Base-by-base conservation (phyloP, 2,113 vertebrate species). In the Hemiprocne comata region DNA sequence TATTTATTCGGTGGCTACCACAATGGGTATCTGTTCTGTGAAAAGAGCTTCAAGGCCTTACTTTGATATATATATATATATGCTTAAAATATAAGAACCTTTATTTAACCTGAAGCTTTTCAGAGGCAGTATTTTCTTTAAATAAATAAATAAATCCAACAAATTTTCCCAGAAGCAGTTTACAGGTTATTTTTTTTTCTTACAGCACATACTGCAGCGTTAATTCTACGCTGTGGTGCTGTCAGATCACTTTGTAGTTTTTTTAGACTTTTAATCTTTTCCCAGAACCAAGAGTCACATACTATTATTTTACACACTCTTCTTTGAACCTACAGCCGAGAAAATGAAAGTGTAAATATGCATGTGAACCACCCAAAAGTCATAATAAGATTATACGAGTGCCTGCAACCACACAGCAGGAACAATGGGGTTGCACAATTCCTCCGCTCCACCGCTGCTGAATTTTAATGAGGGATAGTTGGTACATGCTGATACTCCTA, bases 391-490 rank as follows among this genome's bases (percentile, higher is more conserved):
- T 93, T 95, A 89, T 84, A 26, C 23, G 74, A 93, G 54, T 38
- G 79, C 88, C 72, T 96, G 88, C 72, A 96, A 95, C 94, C 89
- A 94, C 71, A 60, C 71, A 57, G 89, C 71, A 79, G 89, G 67
- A 96, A 96, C 94, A 96, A 91, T 92, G 48, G 93, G 74, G 48
- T 89, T 97, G 61, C 85, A 77, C 66, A 94, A 84, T 76, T 89
- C 58, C 88, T 80, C 72, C 16, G 53, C 60, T 71, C 88, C 38
- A 33, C 90, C 5, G 0, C 29, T 29, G 88, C 74, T 72, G 90
- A 85, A 95, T 97, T 94, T 81, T 93, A 95, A 96, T 95, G 79
- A 97, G 64, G 71, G 82, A 60, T 91, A 91, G 64, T 96, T 25
- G 10, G 60, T 95, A 96, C 90, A 78, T 90, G 93, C 78, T 48